Conservation (phyloP, 2,888 invertebrate species). For the Parapristionchus giblindavisi region DNA sequence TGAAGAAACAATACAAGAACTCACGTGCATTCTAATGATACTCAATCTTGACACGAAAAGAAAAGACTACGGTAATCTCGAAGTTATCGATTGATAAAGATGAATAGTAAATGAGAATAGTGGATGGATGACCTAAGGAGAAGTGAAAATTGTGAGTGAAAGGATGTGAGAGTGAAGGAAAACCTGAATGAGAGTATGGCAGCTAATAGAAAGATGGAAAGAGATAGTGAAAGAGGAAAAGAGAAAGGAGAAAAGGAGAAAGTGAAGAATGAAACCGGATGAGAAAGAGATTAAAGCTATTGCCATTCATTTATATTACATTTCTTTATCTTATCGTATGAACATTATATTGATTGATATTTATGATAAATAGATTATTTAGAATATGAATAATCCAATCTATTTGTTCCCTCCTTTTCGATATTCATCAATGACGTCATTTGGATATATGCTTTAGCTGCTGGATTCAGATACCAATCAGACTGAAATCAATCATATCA, state of each 20-base stretch:
- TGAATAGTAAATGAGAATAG: constrained; percentile 18
- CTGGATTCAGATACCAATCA: constrained; percentile 12
- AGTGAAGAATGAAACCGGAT: neutral
- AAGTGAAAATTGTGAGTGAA: constrained; percentile 32
- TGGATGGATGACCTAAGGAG: neutral
- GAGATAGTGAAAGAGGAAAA: constrained; percentile 20
- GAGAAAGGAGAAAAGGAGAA: neutral
- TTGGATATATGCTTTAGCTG: neutral
- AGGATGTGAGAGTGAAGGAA: constrained; percentile 2
- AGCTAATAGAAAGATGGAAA: constrained; percentile 35
- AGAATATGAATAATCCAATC: neutral
- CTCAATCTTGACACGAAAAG: neutral
- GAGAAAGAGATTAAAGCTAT: neutral
- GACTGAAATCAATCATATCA: neutral
- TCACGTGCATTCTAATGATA: constrained; percentile 3
- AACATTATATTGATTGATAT: neutral
- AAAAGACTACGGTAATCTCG: neutral
- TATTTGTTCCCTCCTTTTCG: constrained; percentile 1
- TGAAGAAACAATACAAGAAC: neutral
- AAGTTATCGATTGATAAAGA: constrained; percentile 5
- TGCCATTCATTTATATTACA: neutral
- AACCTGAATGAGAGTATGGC: constrained; percentile 33
- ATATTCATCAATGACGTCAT: neutral
- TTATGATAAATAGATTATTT: neutral
- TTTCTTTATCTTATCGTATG: neutral